Base-by-base conservation (phyloP, 2,888 invertebrate genomes). In the Xestia c-nigrum region DNA sequence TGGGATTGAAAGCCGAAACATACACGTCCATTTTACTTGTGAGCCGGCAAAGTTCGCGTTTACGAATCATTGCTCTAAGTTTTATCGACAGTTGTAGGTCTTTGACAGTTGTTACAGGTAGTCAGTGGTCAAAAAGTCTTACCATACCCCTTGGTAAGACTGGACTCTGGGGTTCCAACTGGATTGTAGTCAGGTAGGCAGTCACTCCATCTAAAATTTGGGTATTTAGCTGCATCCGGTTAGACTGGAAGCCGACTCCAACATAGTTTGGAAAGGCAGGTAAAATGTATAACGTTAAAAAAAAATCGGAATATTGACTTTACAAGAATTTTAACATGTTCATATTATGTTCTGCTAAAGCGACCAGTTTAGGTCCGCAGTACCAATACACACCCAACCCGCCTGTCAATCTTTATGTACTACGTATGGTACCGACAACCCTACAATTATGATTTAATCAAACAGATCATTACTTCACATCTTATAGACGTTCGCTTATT, bases 361-460 rank as follows among this genome's bases (percentile, higher is more conserved):
- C 31, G 3, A 3, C 31, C 31, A 31, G 1, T 31, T 31, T 31
- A 31, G 57, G 31, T 38, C 46, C n/a, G 14, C 52, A 12, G 12
- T 4, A 24, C 19, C 69, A n/a, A 9, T n/a, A 19, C 4, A 16
- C 19, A 12, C 5, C 24, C 43, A 0, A n/a, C 38, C 21, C 31
- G 24, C 3, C 19, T 21, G 21, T n/a, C 16, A n/a, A 31, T 31
- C 55, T 68, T 67, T 16, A 10, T 40, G 14, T 63, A 43, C 38
- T 43, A 43, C 43, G 31, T 16, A 31, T 16, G 16, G 19, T 59
- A 19, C 31, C 31, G 38, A 47, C 40, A 80, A n/a, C 64, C 68
- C 75, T 72, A 61, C 68, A 64, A 71, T 80, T 74, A 75, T 72
- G 72, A 72, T 81, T 80, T 68, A 72, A 69, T 81, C 21, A 55